A percentile compares a stretch with the other conserved stretches of the same genome.
Conservation (phyloP, 1,140 invertebrate species). For the Drosophila parvula region DNA sequence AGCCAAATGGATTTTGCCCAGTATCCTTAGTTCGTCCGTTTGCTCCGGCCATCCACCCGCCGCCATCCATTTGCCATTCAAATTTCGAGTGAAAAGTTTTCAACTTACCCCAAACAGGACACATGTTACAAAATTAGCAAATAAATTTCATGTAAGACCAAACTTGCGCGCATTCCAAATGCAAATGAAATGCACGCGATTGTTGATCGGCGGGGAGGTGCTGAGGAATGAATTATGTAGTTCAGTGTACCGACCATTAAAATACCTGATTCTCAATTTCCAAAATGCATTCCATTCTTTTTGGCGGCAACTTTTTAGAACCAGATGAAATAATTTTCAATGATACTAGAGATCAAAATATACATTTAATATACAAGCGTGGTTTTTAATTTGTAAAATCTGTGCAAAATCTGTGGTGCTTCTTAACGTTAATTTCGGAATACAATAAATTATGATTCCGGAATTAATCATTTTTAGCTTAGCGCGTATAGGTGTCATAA, state of each 20-base stretch:
- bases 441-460: too few species aligned
- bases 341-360: too few species aligned
- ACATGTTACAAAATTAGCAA: constrained; percentile 81
- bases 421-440: too few species aligned
- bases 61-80: constrained; percentile 46
- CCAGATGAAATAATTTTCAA: too few species aligned
- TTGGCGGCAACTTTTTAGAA: too few species aligned
- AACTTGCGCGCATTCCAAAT: constrained; percentile 71
- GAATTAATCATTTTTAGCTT: too few species aligned
- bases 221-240: background rate
- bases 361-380: too few species aligned
- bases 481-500: too few species aligned
- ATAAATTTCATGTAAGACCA: constrained; percentile 67
- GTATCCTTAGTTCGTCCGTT: constrained; percentile 11
- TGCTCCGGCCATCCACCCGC: background rate
- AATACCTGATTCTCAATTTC: background rate
- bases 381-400: too few species aligned
- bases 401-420: too few species aligned
- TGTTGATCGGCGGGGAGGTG: constrained; percentile 64
- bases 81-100: constrained; percentile 73
- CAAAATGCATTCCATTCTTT: too few species aligned
- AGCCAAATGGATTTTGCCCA: constrained; percentile 71
- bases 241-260: background rate
- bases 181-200: constrained; percentile 79
- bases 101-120: constrained; percentile 68